A percentile compares a stretch with the other conserved stretches of the same genome.
Conservation (phyloP, 2,888 invertebrate genomes). For the Leucophora obtusa region DNA sequence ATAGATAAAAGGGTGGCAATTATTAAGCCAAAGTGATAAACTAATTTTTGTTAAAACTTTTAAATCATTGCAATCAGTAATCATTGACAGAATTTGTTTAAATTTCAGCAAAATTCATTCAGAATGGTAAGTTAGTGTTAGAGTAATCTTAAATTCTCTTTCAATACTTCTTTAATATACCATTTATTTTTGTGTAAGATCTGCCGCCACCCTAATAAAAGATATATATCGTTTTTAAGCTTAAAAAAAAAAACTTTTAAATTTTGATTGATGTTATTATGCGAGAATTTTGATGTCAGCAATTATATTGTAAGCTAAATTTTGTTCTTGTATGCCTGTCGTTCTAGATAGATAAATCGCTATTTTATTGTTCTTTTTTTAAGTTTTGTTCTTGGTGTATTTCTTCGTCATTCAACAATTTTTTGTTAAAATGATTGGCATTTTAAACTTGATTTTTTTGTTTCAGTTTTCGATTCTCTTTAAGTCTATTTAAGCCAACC, state of each 20-base stretch:
- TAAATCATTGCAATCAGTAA: not conserved
- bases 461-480: not conserved
- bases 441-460: not conserved
- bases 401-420: slow-evolving; percentile 1
- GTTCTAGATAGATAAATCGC: not conserved
- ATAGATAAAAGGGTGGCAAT: not conserved
- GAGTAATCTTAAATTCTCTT: no score
- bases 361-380: not conserved
- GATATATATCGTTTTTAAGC: not conserved
- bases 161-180: no score
- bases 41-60: not conserved
- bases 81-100: no score
- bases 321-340: not conserved
- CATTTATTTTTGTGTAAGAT: no score
- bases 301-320: slow-evolving; percentile 58
- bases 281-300: slow-evolving; percentile 67
- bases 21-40: no score
- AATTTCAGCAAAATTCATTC: no score
- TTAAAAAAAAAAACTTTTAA: slow-evolving; percentile 10
- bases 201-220: not conserved
- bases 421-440: not conserved
- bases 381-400: not conserved
- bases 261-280: slow-evolving; percentile 67
- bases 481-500: not conserved
- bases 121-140: no score